Evolutionary conservation across 2,113 vertebrate genomes (phyloP), one percentile per base, ranked within the genome.

Genomic region (Coptodon bakossiorum): DNA sequence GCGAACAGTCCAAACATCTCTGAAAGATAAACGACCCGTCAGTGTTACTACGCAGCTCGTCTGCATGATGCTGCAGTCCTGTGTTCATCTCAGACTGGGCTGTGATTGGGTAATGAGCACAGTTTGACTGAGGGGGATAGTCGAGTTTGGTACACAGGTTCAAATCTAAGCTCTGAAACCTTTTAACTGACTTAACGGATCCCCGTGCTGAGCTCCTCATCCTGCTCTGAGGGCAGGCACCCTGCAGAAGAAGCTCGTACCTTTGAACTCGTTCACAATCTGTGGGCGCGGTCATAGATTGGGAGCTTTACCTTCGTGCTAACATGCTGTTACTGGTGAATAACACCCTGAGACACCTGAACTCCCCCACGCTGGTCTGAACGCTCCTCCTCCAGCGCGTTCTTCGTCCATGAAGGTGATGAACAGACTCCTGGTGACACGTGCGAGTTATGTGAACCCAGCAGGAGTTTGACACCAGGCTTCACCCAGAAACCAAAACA

Each of bases 111-210:
- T 7, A 12, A 38, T 7, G 36, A 43, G n/a, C 66, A 1, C 19
- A 43, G 36, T 40, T 14, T 2, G 63, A 31, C 56, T 63, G 14
- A 17, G 53, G 2, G 53, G 22, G 12, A 53, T n/a, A n/a, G 5
- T 10, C 3, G 7, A 66, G 4, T 22, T 68, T 40, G 6, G 6
- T 1, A 43, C 63, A 40, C 36, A 40, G 36, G 63, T 24, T 43
- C n/a, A 68, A 68, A 13, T 68, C 61, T 68, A 12, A 71, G 36
- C n/a, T 68, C 63, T 14, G 34, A 68, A 68, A 66, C 31, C 24
- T 66, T 34, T n/a, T 3, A 63, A 4, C 24, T 1, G 31, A n/a
- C 19, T 68, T 3, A 38, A 66, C 34, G 11, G 34, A 13, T 22
- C 36, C 5, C 57, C 3, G 16, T 29, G 61, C 61, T 66, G 61